phyloP scores from a whole-genome alignment of 2,113 vertebrate species.

The human region GRCh38 chr3:81846001-81846500 shows the following conservation, averaged over 20 bases:
- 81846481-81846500: background rate
- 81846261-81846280: background rate
- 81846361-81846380: background rate
- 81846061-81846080: slow-evolving; percentile 33
- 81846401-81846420: background rate
- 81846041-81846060: background rate
- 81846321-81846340: background rate
- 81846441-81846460: background rate
- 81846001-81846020: background rate
- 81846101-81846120: background rate
- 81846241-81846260: background rate
- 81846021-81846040: slow-evolving; percentile 42
- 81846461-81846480: background rate
- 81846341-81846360: background rate
- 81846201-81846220: background rate
- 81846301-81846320: slow-evolving; percentile 5
- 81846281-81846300: background rate
- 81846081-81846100: background rate
- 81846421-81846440: background rate
- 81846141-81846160: background rate
- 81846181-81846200: background rate
- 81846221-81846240: background rate
- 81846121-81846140: background rate
- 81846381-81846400: background rate
- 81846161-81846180: background rate